Percentiles rank a stretch among this genome's conserved stretches.
These are phyloP conservation scores for Triops cancriformis DNA, from an alignment of 1,140 invertebrate genomes.

Conservation along the genomic window DNA sequence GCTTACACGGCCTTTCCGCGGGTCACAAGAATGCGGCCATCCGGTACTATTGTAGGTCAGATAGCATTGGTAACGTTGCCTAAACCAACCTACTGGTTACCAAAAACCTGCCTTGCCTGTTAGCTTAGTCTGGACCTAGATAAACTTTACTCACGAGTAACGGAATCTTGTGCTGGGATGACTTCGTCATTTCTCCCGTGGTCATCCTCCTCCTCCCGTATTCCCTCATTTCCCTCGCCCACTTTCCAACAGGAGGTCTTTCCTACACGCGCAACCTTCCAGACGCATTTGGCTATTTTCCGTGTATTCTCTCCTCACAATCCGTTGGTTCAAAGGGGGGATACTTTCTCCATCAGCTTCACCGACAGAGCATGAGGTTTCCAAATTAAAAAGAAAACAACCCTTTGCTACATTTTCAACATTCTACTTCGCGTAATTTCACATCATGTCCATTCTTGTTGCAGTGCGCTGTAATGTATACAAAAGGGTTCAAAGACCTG, in stretches of 20 bases:
- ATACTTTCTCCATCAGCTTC: conserved; percentile 6
- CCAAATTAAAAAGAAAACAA: not conserved
- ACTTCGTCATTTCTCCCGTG: not conserved
- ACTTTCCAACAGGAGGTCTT: not conserved
- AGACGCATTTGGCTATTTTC: not conserved
- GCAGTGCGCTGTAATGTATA: not conserved
- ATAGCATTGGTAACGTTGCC: conserved; percentile 10
- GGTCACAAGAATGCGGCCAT: conserved; percentile 12
- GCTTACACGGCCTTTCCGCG: conserved; percentile 8
- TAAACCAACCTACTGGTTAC: conserved; percentile 4
- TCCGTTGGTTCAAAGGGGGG: not conserved
- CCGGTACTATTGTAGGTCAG: conserved; percentile 9
- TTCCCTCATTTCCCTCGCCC: not conserved
- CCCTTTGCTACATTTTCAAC: no score
- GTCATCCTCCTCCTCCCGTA: not conserved
- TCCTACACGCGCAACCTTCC: not conserved
- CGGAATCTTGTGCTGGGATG: not conserved
- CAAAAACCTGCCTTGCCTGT: conserved; percentile 11
- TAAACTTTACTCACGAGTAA: conserved; percentile 14
- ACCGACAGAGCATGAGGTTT: not conserved
- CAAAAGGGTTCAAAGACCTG: not conserved
- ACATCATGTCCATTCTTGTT: not conserved
- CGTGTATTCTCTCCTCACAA: not conserved
- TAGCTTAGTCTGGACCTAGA: conserved; percentile 8
- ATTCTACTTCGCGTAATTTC: not conserved